Evolutionary conservation across 2,113 vertebrate genomes (phyloP), one percentile per base, ranked within the genome.

Genomic region (Larimichthys polyactis): DNA sequence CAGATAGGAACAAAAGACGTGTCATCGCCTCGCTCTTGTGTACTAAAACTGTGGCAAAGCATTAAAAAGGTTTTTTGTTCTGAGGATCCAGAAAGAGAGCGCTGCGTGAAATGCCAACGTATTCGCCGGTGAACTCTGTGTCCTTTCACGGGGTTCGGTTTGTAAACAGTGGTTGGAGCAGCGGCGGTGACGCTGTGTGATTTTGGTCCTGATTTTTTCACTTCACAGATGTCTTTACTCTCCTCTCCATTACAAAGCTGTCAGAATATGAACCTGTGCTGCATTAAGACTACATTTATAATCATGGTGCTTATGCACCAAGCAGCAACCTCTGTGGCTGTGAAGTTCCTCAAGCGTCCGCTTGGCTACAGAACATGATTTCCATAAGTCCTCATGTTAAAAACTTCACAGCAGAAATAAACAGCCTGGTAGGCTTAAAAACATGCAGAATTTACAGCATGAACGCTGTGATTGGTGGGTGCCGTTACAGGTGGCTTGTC

Each of bases 261-360:
- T 49, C 24, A 51, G 44, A 44, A 51, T 46, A 7, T 40, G 7
- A 40, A 40, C 36, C 2, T 40, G 52, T 43, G 57, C 8, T 19
- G 54, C 8, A 20, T 29, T 66, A 20, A 20, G n/a, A 60, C 36
- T 32, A 60, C 1, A 70, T 84, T 74, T 82, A 49, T 62, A 79
- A 62, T 66, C 77, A 48, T 4, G 11, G 11, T 22, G n/a, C 59
- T 46, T 32, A 68, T 75, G 75, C n/a, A n/a, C n/a, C n/a, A n/a
- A n/a, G n/a, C n/a, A n/a, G n/a, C n/a, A n/a, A n/a, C n/a, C n/a
- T n/a, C n/a, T n/a, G n/a, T n/a, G n/a, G n/a, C n/a, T n/a, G n/a
- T n/a, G n/a, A n/a, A n/a, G n/a, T n/a, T n/a, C n/a, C n/a, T n/a
- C n/a, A n/a, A n/a, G n/a, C n/a, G n/a, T n/a, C n/a, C n/a, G n/a